Evolutionary conservation across 2,888 invertebrate genomes (phyloP).

Genomic region (Colostygia pectinataria): DNA sequence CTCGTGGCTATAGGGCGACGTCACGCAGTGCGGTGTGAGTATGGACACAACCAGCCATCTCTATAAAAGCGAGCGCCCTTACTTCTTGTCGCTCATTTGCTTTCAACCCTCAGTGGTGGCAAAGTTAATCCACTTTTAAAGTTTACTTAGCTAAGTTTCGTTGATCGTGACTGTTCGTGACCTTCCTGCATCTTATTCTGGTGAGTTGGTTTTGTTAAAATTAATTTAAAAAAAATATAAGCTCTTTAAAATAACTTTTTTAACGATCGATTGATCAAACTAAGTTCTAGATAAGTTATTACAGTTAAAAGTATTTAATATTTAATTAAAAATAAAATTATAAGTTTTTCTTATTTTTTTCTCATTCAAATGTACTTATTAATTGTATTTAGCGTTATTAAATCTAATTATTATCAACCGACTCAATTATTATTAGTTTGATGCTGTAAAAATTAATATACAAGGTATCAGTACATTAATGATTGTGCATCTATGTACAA

Average conservation of each 20-base stretch:
- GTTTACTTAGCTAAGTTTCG: conserved; percentile 6
- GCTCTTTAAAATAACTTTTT: neutral
- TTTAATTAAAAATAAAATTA: no score
- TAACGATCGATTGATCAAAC: neutral
- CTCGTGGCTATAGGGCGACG: conserved; percentile 33
- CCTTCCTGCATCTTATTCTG: neutral
- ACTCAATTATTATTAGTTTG: no score
- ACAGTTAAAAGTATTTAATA: no score
- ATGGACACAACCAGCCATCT: conserved; percentile 40
- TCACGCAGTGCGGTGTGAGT: conserved; percentile 45
- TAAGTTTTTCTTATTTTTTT: no score
- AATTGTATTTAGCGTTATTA: no score
- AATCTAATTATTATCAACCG: no score
- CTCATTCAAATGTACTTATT: no score
- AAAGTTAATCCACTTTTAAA: conserved; percentile 7
- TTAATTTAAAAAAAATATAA: neutral
- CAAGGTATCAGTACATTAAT: no score
- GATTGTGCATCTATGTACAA: no score
- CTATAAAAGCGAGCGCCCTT: conserved; percentile 65
- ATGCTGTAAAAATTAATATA: no score
- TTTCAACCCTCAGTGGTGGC: conserved; percentile 49
- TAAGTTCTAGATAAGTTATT: no score
- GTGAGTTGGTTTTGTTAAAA: conserved; percentile 9
- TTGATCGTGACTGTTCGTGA: neutral
- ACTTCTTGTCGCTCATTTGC: conserved; percentile 67